These are phyloP conservation scores for Tragelaphus strepsiceros DNA, from an alignment of 2,113 vertebrate species.

Conservation along the genomic window DNA sequence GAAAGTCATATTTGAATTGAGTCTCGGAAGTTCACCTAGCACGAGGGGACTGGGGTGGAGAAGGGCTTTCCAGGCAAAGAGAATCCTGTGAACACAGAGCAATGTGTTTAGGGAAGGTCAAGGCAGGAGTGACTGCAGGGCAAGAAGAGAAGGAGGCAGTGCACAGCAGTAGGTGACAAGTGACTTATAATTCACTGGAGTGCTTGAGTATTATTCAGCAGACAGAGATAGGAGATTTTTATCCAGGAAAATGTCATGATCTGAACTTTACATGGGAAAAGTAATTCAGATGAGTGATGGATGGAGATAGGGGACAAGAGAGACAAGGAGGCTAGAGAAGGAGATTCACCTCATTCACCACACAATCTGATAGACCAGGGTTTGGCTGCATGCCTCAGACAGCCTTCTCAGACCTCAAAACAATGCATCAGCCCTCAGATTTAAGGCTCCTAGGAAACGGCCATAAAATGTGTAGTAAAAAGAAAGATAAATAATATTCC, in stretches of 20 bases:
- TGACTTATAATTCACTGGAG: background rate
- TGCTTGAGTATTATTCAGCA: background rate
- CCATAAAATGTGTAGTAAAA: slow-evolving; percentile 61
- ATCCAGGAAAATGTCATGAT: background rate
- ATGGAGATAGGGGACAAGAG: background rate
- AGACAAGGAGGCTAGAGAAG: background rate
- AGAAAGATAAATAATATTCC: slow-evolving; percentile 59
- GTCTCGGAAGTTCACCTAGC: background rate
- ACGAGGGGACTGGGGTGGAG: background rate
- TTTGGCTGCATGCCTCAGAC: background rate
- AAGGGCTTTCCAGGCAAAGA: background rate
- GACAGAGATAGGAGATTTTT: background rate
- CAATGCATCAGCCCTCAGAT: background rate
- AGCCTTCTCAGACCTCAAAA: background rate
- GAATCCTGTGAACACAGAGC: background rate
- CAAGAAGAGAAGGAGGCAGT: background rate
- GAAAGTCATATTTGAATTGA: background rate
- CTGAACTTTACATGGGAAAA: background rate
- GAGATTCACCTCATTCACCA: background rate
- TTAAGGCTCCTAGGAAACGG: slow-evolving; percentile 35
- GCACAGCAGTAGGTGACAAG: background rate
- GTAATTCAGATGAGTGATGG: background rate
- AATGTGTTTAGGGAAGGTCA: too few relatives aligned
- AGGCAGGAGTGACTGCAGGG: background rate
- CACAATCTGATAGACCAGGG: background rate